phyloP scores from a whole-genome alignment of 2,888 invertebrate species.

The Ametastegia equiseti region DNA sequence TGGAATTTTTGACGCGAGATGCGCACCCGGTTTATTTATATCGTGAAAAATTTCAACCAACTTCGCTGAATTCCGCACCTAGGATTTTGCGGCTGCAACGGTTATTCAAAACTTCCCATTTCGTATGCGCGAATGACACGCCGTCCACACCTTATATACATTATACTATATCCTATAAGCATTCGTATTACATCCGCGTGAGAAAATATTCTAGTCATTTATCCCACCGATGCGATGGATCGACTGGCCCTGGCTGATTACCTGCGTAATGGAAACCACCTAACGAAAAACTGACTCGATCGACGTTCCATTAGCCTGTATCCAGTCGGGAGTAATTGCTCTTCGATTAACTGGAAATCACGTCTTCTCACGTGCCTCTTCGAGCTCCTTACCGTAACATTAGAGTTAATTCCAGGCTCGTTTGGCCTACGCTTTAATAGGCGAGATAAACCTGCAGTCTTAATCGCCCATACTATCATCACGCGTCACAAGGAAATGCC shows the following conservation, averaged over 20 bases:
- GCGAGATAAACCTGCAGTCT: conserved; percentile 14
- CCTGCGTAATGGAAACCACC: neutral
- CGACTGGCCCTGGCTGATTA: neutral
- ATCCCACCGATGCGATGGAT: neutral
- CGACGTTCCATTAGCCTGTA: conserved; percentile 38
- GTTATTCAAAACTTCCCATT: neutral
- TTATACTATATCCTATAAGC: neutral
- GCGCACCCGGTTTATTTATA: conserved; percentile 13
- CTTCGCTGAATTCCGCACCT: conserved; percentile 17
- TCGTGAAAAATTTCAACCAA: conserved; percentile 25
- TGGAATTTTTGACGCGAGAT: conserved; percentile 60
- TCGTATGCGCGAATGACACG: neutral
- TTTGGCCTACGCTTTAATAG: conserved; percentile 14
- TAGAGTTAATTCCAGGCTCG: neutral
- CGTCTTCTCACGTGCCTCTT: neutral
- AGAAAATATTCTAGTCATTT: conserved; percentile 34
- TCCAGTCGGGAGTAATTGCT: conserved; percentile 32
- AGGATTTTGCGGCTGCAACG: neutral
- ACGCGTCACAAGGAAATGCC: conserved; percentile 1
- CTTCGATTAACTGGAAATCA: conserved; percentile 33
- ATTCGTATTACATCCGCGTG: neutral
- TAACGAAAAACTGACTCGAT: conserved; percentile 21
- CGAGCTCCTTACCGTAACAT: too few relatives aligned
- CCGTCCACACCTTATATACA: neutral
- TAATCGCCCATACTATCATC: neutral